These are phyloP conservation scores for Amazona vittata DNA, from an alignment of 2,113 vertebrate genomes.

Conservation along the genomic window DNA sequence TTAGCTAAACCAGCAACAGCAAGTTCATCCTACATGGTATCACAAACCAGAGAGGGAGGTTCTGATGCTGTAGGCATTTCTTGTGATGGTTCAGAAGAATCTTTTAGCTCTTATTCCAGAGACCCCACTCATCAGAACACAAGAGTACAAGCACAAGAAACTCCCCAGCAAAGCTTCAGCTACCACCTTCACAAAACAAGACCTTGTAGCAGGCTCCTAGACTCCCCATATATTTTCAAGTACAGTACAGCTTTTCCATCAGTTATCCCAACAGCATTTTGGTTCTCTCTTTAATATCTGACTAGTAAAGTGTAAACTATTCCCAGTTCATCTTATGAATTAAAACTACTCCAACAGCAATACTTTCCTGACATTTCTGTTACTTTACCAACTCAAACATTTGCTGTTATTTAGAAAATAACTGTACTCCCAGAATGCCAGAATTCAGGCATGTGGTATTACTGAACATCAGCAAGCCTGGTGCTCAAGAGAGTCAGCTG, in stretches of 20 bases:
- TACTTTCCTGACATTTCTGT: neutral
- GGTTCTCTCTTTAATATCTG: fast-evolving
- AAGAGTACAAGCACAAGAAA: neutral
- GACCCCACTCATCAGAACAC: neutral
- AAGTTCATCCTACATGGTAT: neutral
- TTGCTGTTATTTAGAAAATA: neutral
- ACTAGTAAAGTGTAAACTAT: neutral
- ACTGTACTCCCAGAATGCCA: neutral
- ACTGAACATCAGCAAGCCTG: neutral
- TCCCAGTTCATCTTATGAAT: neutral
- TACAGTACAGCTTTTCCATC: neutral
- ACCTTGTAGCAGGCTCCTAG: neutral
- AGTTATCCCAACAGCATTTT: neutral
- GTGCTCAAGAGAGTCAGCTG: neutral
- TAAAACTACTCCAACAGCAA: neutral
- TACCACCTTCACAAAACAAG: neutral
- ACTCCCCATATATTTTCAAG: neutral
- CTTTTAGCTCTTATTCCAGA: neutral
- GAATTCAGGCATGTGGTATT: neutral
- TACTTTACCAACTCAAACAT: neutral
- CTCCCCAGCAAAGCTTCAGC: slow-evolving; percentile 37
- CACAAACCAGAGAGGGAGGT: neutral
- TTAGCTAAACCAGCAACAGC: slow-evolving; percentile 11
- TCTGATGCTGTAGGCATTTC: neutral
- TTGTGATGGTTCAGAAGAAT: neutral